Conservation (phyloP, 92 coral and sea anemone genomes). For the Epizoanthus scotinus region DNA sequence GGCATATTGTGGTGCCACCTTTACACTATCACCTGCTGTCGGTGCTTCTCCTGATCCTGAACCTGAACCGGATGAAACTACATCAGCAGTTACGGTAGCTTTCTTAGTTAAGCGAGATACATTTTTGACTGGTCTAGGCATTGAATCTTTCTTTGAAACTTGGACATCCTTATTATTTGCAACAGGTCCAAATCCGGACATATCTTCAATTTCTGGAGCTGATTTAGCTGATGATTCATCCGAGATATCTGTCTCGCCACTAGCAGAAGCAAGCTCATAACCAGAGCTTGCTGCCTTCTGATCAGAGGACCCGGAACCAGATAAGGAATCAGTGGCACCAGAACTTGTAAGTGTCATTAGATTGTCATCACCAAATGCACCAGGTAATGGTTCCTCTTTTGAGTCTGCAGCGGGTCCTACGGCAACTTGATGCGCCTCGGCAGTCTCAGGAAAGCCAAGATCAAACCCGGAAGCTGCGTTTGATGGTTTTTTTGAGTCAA, state of each 20-base stretch:
- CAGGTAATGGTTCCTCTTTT: constrained; percentile 1
- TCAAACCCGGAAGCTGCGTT: constrained; percentile 5
- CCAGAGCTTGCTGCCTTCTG: background rate
- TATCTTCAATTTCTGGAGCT: constrained; percentile 7
- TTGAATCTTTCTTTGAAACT: constrained; percentile 22
- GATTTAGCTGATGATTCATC: background rate
- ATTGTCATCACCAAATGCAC: constrained; percentile 9
- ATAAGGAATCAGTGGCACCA: background rate
- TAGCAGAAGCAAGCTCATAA: constrained; percentile 3
- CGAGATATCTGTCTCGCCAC: constrained; percentile 14
- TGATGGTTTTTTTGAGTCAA: background rate
- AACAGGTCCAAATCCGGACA: constrained; percentile 22
- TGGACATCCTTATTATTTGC: background rate
- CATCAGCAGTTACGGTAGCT: background rate
- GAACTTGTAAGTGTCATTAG: constrained; percentile 12
- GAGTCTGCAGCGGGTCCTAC: background rate
- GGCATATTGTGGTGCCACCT: constrained; percentile 28
- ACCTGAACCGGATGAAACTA: constrained; percentile 63
- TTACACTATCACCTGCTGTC: background rate
- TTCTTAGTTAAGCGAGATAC: background rate
- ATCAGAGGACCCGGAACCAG: constrained; percentile 19
- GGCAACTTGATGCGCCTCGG: too few relatives aligned
- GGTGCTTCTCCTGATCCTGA: constrained; percentile 60
- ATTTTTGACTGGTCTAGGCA: constrained; percentile 16
- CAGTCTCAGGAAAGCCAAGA: too few relatives aligned